Evolutionary conservation across 2,113 vertebrate species (phyloP).

Genomic region (Anarrhichthys ocellatus): DNA sequence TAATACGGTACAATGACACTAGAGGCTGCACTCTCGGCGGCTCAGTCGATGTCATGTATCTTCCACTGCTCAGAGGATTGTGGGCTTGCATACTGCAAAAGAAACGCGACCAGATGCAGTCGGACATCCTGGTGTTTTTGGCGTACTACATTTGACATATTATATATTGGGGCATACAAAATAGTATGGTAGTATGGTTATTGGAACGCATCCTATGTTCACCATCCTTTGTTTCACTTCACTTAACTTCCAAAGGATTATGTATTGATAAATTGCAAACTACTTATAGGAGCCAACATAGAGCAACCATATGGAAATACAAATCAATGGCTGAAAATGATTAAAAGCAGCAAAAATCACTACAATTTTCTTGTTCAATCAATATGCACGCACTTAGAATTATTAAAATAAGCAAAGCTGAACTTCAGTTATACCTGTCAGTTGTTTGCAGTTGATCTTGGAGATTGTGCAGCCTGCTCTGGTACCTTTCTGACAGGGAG

Average conservation of each 20-base stretch:
- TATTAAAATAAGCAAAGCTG: constrained; percentile 4
- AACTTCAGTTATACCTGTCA: constrained; percentile 80
- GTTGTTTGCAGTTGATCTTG: constrained; percentile 80
- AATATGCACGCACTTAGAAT: not conserved
- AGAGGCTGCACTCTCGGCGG: not conserved
- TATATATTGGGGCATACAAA: not conserved
- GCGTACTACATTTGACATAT: not conserved
- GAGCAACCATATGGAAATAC: not conserved
- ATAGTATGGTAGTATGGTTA: not conserved
- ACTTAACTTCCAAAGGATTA: not conserved
- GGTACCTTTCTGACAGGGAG: constrained; percentile 83
- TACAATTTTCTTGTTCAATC: not conserved
- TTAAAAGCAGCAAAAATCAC: constrained; percentile 9
- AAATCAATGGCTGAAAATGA: constrained; percentile 13
- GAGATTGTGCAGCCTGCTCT: constrained; percentile 79
- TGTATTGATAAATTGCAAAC: not conserved
- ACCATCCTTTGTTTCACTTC: not conserved
- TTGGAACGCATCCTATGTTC: not conserved
- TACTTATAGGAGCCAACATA: not conserved
- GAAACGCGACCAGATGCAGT: not conserved
- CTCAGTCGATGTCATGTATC: not conserved
- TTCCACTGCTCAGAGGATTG: not conserved
- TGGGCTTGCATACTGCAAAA: not conserved
- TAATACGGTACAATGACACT: not conserved
- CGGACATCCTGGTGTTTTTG: not conserved